These are phyloP conservation scores for Dendrocincla tyrannina DNA, from an alignment of 2,797 vertebrate genomes.

Conservation along the genomic window DNA sequence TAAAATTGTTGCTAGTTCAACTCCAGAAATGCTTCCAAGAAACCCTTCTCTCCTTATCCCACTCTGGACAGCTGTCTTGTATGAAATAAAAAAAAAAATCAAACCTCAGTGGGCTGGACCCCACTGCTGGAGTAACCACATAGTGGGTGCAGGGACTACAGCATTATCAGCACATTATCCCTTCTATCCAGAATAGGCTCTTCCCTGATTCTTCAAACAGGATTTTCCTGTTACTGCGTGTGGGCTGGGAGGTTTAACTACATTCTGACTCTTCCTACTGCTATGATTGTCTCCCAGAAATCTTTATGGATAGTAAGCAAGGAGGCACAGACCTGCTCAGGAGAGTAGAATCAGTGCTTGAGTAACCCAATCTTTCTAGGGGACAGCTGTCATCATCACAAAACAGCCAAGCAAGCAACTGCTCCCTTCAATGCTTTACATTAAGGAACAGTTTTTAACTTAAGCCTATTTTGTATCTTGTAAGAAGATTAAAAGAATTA, in stretches of 20 bases:
- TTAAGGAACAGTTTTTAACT: not conserved
- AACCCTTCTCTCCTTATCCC: not conserved
- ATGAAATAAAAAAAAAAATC: not conserved
- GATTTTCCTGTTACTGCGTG: slow-evolving; percentile 59
- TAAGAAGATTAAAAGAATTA: slow-evolving; percentile 50
- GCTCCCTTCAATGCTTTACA: not conserved
- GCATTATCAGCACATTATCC: not conserved
- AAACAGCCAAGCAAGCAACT: fast-evolving
- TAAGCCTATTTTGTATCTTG: slow-evolving; percentile 31
- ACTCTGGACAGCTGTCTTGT: not conserved
- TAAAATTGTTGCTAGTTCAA: not conserved
- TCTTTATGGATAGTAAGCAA: not conserved
- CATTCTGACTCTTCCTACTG: slow-evolving; percentile 17
- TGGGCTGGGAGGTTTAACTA: slow-evolving; percentile 10
- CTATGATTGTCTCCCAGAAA: not conserved
- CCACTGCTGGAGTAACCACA: not conserved
- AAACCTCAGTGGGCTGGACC: not conserved
- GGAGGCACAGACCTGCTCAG: not conserved
- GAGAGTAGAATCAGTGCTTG: not conserved
- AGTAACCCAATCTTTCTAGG: not conserved
- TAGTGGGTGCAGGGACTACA: not conserved
- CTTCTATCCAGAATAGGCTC: not conserved
- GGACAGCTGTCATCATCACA: not conserved
- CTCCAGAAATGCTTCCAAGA: not conserved
- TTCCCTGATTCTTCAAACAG: slow-evolving; percentile 33